phyloP scores from a whole-genome alignment of 2,888 invertebrate species.

The Pimpla rufipes region DNA sequence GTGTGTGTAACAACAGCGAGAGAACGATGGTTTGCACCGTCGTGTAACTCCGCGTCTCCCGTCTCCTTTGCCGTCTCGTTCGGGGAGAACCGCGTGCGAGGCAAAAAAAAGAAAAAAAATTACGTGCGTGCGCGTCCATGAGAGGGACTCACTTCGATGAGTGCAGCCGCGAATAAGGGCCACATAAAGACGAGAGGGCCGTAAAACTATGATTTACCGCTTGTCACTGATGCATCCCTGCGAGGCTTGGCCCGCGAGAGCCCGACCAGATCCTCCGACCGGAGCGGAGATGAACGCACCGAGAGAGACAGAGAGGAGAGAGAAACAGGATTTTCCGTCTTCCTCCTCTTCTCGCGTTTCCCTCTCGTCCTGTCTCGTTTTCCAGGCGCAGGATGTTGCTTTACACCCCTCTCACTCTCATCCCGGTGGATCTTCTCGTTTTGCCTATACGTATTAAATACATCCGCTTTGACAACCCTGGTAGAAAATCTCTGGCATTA shows the following conservation, averaged over 20 bases:
- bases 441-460: not conserved
- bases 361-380: constrained; percentile 22
- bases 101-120: constrained; percentile 15
- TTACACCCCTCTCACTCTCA: constrained; percentile 12
- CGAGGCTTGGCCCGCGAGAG: constrained; percentile 39
- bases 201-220: constrained; percentile 85
- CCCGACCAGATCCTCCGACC: constrained; percentile 14
- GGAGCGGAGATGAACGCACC: constrained; percentile 66
- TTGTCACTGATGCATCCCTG: constrained; percentile 81
- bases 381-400: not conserved
- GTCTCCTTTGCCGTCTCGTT: constrained; percentile 31
- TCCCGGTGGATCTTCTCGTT: not conserved
- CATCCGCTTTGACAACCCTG: constrained; percentile 1
- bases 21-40: constrained; percentile 33
- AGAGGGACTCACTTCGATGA: constrained; percentile 74
- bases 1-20: constrained; percentile 21
- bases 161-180: constrained; percentile 75
- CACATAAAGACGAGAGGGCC: constrained; percentile 79
- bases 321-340: constrained; percentile 50
- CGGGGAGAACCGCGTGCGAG: constrained; percentile 6
- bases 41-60: constrained; percentile 34
- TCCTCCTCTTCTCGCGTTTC: constrained; percentile 30
- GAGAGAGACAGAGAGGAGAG: not conserved
- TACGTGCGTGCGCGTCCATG: constrained; percentile 53
- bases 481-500: too few species aligned